These are phyloP conservation scores for Mallateleia sp. DNA, from an alignment of 2,888 invertebrate species.

Conservation along the genomic window DNA sequence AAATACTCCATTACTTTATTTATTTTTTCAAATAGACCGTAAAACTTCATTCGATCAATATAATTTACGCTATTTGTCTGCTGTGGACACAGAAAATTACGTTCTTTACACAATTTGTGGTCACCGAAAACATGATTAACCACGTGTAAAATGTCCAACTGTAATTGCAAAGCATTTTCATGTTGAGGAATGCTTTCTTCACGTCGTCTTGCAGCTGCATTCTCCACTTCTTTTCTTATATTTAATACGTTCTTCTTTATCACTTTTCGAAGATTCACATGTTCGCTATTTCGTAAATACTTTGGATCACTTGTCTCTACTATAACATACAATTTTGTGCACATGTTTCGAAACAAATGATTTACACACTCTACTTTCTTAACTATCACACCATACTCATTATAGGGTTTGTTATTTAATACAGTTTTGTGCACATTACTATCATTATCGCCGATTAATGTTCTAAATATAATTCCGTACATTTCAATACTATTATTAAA, in stretches of 20 bases:
- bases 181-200: background rate
- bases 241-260: constrained; percentile 6
- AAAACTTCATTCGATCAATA: background rate
- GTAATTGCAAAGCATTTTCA: background rate
- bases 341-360: constrained; percentile 27
- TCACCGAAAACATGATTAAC: constrained; percentile 62
- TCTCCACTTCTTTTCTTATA: constrained; percentile 17
- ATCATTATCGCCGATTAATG: constrained; percentile 26
- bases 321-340: constrained; percentile 5
- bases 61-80: background rate
- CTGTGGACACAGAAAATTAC: background rate
- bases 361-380: constrained; percentile 33
- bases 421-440: constrained; percentile 22
- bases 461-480: constrained; percentile 56
- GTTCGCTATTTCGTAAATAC: background rate
- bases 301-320: background rate
- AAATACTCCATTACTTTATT: constrained; percentile 30
- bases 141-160: constrained; percentile 26
- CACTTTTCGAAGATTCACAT: constrained; percentile 9
- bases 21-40: constrained; percentile 20
- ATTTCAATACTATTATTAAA: constrained; percentile 67
- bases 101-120: constrained; percentile 29
- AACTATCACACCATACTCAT: background rate
- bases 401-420: constrained; percentile 3
- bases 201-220: background rate